phyloP scores from a whole-genome alignment of 2,888 invertebrate genomes.

The Xestia sexstrigata region DNA sequence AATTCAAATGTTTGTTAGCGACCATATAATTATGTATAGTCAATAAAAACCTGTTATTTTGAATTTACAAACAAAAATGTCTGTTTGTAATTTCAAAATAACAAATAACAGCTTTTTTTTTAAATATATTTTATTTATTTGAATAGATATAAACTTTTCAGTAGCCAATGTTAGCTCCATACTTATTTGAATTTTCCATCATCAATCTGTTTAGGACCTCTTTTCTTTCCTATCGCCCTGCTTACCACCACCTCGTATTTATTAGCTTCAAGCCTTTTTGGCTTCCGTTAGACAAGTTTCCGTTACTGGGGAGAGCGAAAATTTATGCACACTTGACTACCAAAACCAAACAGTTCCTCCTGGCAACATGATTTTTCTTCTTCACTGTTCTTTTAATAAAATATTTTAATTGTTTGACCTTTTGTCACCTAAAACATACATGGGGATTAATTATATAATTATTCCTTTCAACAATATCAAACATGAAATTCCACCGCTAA shows the following conservation, averaged over 20 bases:
- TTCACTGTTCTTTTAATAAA: background rate
- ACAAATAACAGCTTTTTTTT: no score
- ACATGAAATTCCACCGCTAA: background rate
- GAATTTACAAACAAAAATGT: no score
- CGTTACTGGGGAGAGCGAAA: background rate
- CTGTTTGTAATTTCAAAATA: no score
- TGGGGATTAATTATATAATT: background rate
- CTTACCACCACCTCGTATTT: no score
- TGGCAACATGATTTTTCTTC: background rate
- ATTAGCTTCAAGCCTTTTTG: background rate
- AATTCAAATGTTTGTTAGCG: no score
- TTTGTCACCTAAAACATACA: background rate
- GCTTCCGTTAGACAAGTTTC: background rate
- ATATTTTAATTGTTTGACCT: background rate
- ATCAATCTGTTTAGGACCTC: background rate
- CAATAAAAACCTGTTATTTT: no score
- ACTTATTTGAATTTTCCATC: background rate
- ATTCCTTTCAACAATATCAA: background rate
- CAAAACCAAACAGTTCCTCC: background rate
- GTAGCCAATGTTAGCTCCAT: background rate
- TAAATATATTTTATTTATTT: no score
- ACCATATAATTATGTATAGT: no score
- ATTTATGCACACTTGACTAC: background rate
- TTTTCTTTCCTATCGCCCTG: background rate
- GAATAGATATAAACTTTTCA: background rate